A percentile compares a stretch with the other conserved stretches of the same genome.
Conservation (phyloP, 2,797 vertebrate species). For the Amblyopsis hoosieri region DNA sequence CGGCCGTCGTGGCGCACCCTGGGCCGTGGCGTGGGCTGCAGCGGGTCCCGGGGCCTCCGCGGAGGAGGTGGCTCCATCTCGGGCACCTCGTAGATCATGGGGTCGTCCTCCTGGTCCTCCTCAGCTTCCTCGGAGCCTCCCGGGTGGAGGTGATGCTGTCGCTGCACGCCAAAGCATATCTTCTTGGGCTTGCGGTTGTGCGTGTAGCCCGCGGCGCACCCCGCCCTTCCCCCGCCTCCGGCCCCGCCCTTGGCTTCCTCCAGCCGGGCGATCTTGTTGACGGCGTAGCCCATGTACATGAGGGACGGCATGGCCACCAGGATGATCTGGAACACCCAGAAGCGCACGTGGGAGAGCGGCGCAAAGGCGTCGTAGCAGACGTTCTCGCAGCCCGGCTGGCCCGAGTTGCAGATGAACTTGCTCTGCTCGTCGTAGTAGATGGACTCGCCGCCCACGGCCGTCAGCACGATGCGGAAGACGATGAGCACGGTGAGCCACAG, state of each 20-base stretch:
- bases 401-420: constrained; percentile 98
- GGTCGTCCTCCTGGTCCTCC: constrained; percentile 85
- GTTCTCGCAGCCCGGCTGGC: constrained; percentile 96
- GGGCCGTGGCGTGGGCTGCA: constrained; percentile 85
- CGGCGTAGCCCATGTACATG: constrained; percentile 94
- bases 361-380: constrained; percentile 97
- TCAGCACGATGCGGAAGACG: constrained; percentile 97
- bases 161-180: constrained; percentile 82
- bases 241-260: constrained; percentile 80
- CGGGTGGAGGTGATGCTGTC: constrained; percentile 39
- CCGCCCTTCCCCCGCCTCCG: constrained; percentile 71
- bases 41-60: constrained; percentile 74
- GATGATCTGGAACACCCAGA: constrained; percentile 99
- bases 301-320: constrained; percentile 92
- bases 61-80: constrained; percentile 82
- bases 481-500: constrained; percentile 98
- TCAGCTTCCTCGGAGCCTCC: constrained; percentile 72
- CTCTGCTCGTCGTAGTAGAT: constrained; percentile 98
- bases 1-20: constrained; percentile 89
- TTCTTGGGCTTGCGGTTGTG: constrained; percentile 80
- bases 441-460: constrained; percentile 96
- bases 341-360: constrained; percentile 93
- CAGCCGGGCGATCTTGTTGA: constrained; percentile 91
- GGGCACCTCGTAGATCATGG: constrained; percentile 90
- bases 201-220: constrained; percentile 79